These are phyloP conservation scores for Dolichotis patagonum DNA, from an alignment of 2,113 vertebrate species.

Conservation along the genomic window DNA sequence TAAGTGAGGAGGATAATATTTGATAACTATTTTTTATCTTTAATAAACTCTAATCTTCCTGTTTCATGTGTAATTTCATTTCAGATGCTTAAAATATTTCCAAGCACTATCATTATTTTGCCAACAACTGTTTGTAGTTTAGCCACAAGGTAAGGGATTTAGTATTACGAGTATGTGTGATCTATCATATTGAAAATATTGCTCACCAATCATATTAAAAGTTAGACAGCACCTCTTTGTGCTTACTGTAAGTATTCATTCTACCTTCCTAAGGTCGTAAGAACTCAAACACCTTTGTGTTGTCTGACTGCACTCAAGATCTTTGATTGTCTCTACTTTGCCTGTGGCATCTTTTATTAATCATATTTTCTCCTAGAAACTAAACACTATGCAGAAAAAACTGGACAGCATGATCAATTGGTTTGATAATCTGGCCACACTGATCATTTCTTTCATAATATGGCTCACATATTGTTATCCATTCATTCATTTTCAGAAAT, in stretches of 20 bases:
- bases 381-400: background rate
- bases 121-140: background rate
- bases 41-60: background rate
- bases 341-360: background rate
- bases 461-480: background rate
- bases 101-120: background rate
- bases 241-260: background rate
- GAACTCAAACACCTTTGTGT: background rate
- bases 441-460: background rate
- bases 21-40: constrained; percentile 48
- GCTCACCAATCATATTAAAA: constrained; percentile 6
- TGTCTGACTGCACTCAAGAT: background rate
- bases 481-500: background rate
- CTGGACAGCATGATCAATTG: background rate
- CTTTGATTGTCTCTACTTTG: background rate
- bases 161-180: background rate
- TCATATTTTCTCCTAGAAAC: background rate
- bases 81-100: background rate
- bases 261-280: background rate
- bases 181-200: constrained; percentile 1
- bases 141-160: background rate
- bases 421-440: background rate
- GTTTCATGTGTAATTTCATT: constrained; percentile 17
- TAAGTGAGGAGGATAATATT: constrained; percentile 23
- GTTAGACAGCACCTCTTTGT: background rate